Evolutionary conservation across 2,113 vertebrate species (phyloP).

Genomic region (Tricholaema leucomelas): DNA sequence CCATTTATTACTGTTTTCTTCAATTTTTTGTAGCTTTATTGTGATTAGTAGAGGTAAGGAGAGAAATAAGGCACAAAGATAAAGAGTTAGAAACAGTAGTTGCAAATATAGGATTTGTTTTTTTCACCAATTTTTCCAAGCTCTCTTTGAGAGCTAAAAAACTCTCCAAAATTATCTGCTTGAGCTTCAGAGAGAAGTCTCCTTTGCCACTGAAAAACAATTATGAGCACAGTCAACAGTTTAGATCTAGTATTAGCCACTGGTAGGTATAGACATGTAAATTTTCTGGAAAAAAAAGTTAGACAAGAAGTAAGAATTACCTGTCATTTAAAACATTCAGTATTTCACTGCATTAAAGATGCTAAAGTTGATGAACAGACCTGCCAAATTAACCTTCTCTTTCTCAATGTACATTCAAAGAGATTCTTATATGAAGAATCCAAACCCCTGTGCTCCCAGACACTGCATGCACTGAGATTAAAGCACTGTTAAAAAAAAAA

Average conservation of each 20-base stretch:
- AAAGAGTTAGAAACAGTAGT: not conserved
- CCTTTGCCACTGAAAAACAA: not conserved
- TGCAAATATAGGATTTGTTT: not conserved
- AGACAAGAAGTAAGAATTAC: not conserved
- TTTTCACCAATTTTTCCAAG: not conserved
- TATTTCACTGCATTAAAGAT: not conserved
- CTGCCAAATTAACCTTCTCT: not conserved
- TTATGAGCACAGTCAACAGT: not conserved
- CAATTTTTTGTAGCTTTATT: not conserved
- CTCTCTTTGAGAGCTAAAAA: not conserved
- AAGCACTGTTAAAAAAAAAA: not conserved
- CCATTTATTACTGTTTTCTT: not conserved
- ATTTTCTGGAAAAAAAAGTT: not conserved
- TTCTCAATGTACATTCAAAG: not conserved
- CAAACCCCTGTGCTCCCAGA: not conserved
- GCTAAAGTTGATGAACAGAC: not conserved
- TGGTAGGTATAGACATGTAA: accelerated
- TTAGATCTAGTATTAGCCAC: not conserved
- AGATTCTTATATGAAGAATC: not conserved
- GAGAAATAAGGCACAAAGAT: not conserved
- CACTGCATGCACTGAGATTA: not conserved
- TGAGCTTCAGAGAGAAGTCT: not conserved
- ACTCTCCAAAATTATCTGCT: not conserved
- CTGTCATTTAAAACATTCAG: not conserved
- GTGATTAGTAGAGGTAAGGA: not conserved